Evolutionary conservation across 2,797 vertebrate species (phyloP).

Genomic region (Perdix hodgsoniae): DNA sequence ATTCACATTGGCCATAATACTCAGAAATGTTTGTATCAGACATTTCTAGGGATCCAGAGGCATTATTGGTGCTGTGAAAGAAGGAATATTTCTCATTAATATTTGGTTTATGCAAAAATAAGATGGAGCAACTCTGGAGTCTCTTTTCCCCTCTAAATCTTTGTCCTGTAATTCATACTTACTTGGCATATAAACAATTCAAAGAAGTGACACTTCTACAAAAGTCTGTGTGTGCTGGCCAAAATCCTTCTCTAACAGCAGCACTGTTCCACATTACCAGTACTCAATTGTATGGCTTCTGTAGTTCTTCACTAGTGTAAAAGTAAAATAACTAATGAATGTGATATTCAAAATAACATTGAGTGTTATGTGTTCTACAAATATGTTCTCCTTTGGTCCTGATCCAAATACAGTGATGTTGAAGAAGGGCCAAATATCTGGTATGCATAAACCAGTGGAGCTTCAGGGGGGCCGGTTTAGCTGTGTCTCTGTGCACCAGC

Average conservation of each 20-base stretch:
- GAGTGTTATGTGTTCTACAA: not conserved
- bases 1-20: not conserved
- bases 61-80: not conserved
- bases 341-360: not conserved
- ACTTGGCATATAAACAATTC: not conserved
- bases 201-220: not conserved
- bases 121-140: constrained; percentile 12
- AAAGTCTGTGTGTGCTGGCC: not conserved
- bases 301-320: not conserved
- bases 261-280: not conserved
- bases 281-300: not conserved
- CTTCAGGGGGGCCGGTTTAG: not conserved
- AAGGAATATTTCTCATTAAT: not conserved
- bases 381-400: not conserved
- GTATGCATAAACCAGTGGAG: rapidly evolving
- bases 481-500: not conserved
- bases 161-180: not conserved
- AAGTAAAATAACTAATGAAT: not conserved
- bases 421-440: not conserved
- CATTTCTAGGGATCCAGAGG: constrained; percentile 1
- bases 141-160: not conserved
- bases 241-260: not conserved
- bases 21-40: constrained; percentile 15
- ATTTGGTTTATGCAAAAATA: constrained; percentile 1
- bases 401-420: not conserved